Percentiles rank a stretch among this genome's conserved stretches.
phyloP scores from a whole-genome alignment of 2,888 invertebrate species.

The Abrostola tripartita region DNA sequence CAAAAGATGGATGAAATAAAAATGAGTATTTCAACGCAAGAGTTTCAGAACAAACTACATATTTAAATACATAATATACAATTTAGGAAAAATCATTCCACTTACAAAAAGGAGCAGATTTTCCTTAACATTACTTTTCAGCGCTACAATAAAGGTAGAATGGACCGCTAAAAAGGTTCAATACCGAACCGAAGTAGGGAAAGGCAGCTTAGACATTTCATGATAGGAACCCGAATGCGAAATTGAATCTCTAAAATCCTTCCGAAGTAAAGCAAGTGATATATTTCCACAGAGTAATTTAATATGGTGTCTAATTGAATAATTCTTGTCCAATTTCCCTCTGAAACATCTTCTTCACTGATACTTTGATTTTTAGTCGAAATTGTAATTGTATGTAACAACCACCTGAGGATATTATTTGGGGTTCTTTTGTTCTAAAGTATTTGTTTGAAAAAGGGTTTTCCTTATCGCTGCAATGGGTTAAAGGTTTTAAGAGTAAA shows the following conservation, averaged over 20 bases:
- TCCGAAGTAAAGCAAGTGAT: constrained; percentile 24
- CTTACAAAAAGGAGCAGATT: constrained; percentile 36
- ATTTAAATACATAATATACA: constrained; percentile 10
- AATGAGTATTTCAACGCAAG: not conserved
- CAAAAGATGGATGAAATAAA: too few species aligned
- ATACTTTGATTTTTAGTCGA: constrained; percentile 16
- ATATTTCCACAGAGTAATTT: constrained; percentile 38
- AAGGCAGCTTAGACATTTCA: constrained; percentile 44
- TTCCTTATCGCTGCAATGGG: constrained; percentile 3
- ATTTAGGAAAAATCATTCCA: constrained; percentile 23
- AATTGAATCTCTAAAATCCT: constrained; percentile 49
- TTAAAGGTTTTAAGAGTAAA: constrained; percentile 7
- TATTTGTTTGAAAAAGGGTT: constrained; percentile 36
- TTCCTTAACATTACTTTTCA: constrained; percentile 31
- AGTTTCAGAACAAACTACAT: constrained; percentile 3
- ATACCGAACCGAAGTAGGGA: constrained; percentile 27
- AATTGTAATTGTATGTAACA: constrained; percentile 29
- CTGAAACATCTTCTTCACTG: constrained; percentile 17
- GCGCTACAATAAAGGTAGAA: constrained; percentile 37
- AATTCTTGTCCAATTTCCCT: constrained; percentile 19
- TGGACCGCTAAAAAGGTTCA: constrained; percentile 50
- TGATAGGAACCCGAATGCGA: constrained; percentile 39
- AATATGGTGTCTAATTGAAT: constrained; percentile 25
- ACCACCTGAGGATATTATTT: constrained; percentile 36
- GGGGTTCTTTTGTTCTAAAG: constrained; percentile 19